phyloP scores from a whole-genome alignment of 2,113 vertebrate species.

The Chamaea fasciata region DNA sequence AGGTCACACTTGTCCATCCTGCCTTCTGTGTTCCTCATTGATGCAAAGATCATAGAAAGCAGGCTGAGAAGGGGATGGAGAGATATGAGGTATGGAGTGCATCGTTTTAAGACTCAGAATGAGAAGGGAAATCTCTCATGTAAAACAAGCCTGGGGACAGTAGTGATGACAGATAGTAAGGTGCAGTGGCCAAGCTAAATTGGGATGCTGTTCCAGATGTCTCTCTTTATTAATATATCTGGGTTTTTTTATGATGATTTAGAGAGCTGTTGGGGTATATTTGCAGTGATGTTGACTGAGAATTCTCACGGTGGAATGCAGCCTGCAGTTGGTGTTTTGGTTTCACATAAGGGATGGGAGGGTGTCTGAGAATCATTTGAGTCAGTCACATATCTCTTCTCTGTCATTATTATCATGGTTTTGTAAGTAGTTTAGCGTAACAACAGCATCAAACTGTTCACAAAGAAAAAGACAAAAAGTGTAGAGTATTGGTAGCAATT shows the following conservation, averaged over 20 bases:
- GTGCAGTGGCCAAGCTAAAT: not conserved
- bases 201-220: not conserved
- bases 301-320: not conserved
- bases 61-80: not conserved
- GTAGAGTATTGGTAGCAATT: not conserved
- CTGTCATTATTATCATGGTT: not conserved
- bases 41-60: accelerated
- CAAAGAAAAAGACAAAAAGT: not conserved
- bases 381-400: not conserved
- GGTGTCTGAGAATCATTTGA: not conserved
- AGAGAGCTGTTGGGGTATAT: accelerated
- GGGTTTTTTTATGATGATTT: not conserved
- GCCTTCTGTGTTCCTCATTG: not conserved
- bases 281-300: not conserved
- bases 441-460: not conserved
- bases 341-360: not conserved
- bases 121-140: not conserved
- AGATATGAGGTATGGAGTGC: accelerated
- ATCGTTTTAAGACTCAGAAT: not conserved
- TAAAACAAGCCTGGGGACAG: not conserved
- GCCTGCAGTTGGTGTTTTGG: not conserved
- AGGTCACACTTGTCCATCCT: not conserved
- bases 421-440: not conserved
- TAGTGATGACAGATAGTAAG: not conserved
- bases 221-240: not conserved